These are phyloP conservation scores for Hylia prasina DNA, from an alignment of 2,113 vertebrate genomes.

Conservation along the genomic window DNA sequence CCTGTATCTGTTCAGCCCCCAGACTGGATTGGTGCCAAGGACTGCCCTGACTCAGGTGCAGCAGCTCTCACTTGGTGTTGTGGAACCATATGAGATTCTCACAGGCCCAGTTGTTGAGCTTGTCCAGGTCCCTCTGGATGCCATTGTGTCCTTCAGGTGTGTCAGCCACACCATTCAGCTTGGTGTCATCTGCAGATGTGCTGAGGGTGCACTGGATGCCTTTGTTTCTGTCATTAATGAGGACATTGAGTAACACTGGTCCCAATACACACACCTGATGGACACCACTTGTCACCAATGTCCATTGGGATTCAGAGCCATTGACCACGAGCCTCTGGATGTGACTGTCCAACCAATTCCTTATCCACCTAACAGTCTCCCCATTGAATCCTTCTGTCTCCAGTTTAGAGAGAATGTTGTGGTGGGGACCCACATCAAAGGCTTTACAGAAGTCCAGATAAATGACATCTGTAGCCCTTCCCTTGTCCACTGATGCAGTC, in stretches of 20 bases:
- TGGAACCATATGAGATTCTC: background rate
- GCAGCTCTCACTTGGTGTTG: background rate
- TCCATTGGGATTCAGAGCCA: background rate
- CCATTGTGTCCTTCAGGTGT: background rate
- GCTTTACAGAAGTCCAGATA: background rate
- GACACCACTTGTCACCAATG: background rate
- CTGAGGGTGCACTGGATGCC: background rate
- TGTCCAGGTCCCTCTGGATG: background rate
- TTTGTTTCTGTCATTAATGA: background rate
- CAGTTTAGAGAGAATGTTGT: background rate
- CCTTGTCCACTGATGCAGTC: background rate
- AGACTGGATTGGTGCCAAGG: background rate
- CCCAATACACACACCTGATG: background rate
- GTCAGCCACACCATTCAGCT: background rate
- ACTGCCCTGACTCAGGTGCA: background rate
- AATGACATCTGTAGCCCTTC: background rate
- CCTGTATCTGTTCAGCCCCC: background rate
- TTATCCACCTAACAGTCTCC: background rate
- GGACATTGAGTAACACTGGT: background rate
- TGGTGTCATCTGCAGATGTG: background rate
- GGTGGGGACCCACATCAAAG: background rate
- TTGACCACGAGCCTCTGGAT: background rate
- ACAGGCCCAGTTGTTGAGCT: background rate
- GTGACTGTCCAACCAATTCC: background rate
- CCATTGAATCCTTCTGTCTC: background rate